Base-by-base conservation (phyloP, 2,113 vertebrate genomes). In the Fukomys damarensis region DNA sequence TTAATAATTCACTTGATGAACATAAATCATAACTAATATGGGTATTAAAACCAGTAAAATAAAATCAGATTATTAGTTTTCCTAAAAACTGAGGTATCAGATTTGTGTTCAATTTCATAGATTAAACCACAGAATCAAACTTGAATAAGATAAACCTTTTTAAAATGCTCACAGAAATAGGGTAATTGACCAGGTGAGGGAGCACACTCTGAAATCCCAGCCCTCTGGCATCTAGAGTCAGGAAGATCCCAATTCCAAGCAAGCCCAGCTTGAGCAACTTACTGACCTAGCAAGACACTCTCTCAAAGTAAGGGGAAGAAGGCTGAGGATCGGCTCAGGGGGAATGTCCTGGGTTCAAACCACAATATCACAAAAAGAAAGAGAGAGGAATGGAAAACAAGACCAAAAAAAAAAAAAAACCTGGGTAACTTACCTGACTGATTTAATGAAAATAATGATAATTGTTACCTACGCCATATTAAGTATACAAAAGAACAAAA, bases 91-190 rank as follows among this genome's bases (percentile, higher is more conserved):
- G 49, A 3, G 65, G 0, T 46, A 79, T 59, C 41, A 59, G 7
- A 30, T 93, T 86, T 85, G 5, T 85, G 38, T 90, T 70, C 41
- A 76, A 49, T 7, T 59, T 91, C 74, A 89, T 12, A 86, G 35
- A 94, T 65, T 43, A 94, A 94, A 54, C n/a, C 10, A 93, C 0
- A 46, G 22, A 94, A 49, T 56, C 52, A 98, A 72, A 7, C 41
- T 74, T 76, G 9, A 4, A 77, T 8, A 88, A 77, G 61, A 17
- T 77, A 93, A 86, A 66, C 59, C 91, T 54, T 54, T 61, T 77
- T 61, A n/a, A 93, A 81, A 11, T 68, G 11, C 83, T 87, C 93
- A 90, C 10, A 89, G 81, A 98, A 98, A 98, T 74, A 94, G 88
- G 89, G 94, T 96, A 95, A 22, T 41, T 38, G 10, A 19, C 74